Percentiles rank a stretch among this genome's conserved stretches.
phyloP scores from a whole-genome alignment of 1,140 invertebrate species.

The Vanessa tameamea region DNA sequence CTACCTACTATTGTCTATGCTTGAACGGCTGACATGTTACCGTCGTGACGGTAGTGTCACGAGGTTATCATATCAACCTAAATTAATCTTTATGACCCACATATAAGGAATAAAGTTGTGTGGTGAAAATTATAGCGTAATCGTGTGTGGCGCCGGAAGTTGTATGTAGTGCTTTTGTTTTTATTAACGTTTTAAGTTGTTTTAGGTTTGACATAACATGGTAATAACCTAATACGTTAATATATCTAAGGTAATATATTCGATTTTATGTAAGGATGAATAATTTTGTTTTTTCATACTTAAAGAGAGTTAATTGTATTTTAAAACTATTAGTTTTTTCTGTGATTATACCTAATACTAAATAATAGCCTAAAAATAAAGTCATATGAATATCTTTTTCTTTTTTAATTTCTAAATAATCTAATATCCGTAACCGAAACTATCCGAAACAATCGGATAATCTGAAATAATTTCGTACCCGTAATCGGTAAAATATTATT shows the following conservation, averaged over 20 bases:
- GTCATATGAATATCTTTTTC: too few relatives aligned
- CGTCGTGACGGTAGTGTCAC: constrained; percentile 18
- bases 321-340: too few relatives aligned
- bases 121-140: constrained; percentile 1
- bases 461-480: too few relatives aligned
- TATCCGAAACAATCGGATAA: too few relatives aligned
- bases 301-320: too few relatives aligned
- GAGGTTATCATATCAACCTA: background rate
- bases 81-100: background rate
- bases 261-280: background rate
- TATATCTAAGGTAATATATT: background rate
- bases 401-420: too few relatives aligned
- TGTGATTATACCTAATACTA: too few relatives aligned
- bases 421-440: too few relatives aligned
- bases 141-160: constrained; percentile 31
- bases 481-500: too few relatives aligned
- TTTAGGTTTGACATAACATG: background rate
- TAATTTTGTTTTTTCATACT: too few relatives aligned
- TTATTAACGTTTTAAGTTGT: background rate
- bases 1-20: constrained; percentile 13
- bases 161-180: background rate
- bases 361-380: too few relatives aligned
- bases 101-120: background rate
- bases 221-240: background rate
- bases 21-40: constrained; percentile 12